Evolutionary conservation across 2,888 invertebrate genomes (phyloP), one percentile per base, ranked within the genome.

Genomic region (Serripes groenlandicus): DNA sequence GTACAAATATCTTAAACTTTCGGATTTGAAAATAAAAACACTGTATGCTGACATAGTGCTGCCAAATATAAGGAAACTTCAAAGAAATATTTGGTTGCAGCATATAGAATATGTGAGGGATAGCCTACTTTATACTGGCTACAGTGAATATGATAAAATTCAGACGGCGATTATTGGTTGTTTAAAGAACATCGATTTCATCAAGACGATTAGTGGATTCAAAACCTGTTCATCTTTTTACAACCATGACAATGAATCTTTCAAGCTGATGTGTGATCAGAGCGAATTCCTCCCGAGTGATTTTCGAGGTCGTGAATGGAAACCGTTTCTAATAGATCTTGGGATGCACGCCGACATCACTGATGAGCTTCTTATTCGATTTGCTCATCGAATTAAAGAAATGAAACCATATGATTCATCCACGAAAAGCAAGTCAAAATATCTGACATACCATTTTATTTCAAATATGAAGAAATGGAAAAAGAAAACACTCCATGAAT

Each of bases 291-390:
- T 68, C 9, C 78, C 78, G 7, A 23, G 56, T 9, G 32, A 30
- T 2, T 73, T 58, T n/a, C 30, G 56, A 34, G 34, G 21, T 5
- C 21, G 30, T 15, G 26, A 34, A 23, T 81, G 81, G 81, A 72
- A n/a, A 21, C 9, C 21, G 3, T 72, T 81, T 58, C 32, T 81
- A 9, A 56, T 26, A 54, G 28, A 9, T 34, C 32, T 81, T n/a
- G 76, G 76, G 18, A 26, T 76, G 26, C 72, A 58, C n/a, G n/a
- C 30, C n/a, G 28, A 72, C 49, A 35, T 75, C 21, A 69, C 71
- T 34, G 83, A 75, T 68, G 23, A 64, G 18, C 54, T 80, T 62
- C 4, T 80, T 28, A 42, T 72, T 23, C 23, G 35, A 1, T 80
- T 75, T 66, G 71, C 80, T n/a, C 28, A 15, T 23, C 34, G 60